Evolutionary conservation across 2,797 vertebrate species (phyloP).

Genomic region (Balearica regulorum): DNA sequence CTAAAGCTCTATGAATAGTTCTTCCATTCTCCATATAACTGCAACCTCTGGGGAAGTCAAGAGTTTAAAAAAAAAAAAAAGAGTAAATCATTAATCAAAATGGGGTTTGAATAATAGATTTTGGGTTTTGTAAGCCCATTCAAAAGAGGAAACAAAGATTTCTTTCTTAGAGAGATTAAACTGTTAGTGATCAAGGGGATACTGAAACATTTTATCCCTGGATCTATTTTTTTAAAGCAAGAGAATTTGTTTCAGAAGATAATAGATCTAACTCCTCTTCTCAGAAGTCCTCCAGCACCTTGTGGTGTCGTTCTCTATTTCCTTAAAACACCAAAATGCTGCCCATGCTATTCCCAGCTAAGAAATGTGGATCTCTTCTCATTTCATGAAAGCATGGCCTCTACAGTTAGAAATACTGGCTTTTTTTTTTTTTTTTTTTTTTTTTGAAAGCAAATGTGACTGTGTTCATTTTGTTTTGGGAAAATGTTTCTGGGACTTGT

Average conservation of each 20-base stretch:
- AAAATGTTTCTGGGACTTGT: background rate
- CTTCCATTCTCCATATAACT: background rate
- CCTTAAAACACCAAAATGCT: background rate
- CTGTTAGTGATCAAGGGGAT: background rate
- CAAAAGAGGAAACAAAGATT: background rate
- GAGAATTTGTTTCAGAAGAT: background rate
- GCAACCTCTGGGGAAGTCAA: background rate
- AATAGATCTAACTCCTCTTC: background rate
- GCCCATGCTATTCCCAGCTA: background rate
- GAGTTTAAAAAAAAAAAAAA: background rate
- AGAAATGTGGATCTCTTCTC: background rate
- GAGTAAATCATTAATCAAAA: background rate
- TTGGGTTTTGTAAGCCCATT: background rate
- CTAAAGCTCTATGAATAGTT: background rate
- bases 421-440: background rate
- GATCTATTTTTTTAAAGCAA: background rate
- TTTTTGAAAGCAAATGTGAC: background rate
- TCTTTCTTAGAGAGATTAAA: background rate
- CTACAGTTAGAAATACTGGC: background rate
- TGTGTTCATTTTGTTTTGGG: background rate
- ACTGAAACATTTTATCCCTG: background rate
- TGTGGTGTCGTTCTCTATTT: background rate
- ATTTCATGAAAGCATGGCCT: too few species aligned
- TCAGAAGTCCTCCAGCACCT: background rate
- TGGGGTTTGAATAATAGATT: background rate